These are phyloP conservation scores for Tineola bisselliella DNA, from an alignment of 2,888 invertebrate species.

Conservation along the genomic window DNA sequence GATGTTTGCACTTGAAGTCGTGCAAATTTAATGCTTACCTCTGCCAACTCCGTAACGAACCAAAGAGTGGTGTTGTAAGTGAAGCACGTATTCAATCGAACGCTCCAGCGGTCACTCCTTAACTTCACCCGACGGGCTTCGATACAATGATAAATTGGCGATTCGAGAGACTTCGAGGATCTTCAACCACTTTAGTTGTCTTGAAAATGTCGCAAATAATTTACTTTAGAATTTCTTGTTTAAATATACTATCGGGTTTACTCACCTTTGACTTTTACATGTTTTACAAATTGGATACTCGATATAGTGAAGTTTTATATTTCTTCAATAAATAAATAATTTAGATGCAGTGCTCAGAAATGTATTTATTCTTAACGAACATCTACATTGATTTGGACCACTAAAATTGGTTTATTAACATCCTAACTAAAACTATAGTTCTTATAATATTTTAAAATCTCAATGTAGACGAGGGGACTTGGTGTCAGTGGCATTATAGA, in stretches of 20 bases:
- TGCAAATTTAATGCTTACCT: slow-evolving; percentile 1
- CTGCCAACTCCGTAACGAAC: neutral
- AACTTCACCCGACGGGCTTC: neutral
- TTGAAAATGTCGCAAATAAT: slow-evolving; percentile 45
- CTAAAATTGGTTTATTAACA: no score
- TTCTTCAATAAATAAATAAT: no score
- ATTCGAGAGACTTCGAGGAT: slow-evolving; percentile 28
- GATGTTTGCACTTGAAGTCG: neutral
- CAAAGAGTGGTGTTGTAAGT: slow-evolving; percentile 25
- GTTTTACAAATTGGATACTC: neutral
- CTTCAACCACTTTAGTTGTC: slow-evolving; percentile 38
- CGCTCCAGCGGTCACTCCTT: slow-evolving; percentile 23
- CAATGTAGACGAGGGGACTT: neutral
- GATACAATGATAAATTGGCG: slow-evolving; percentile 37
- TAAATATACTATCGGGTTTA: neutral
- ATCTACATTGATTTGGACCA: no score
- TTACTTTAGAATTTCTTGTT: slow-evolving; percentile 15
- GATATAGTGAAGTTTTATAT: neutral
- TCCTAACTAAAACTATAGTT: no score
- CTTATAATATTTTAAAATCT: neutral
- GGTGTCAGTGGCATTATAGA: slow-evolving; percentile 31
- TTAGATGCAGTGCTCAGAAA: no score
- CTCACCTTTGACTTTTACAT: slow-evolving; percentile 6
- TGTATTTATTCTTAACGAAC: no score
- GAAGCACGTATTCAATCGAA: slow-evolving; percentile 47